A percentile compares a stretch with the other conserved stretches of the same genome.
phyloP scores from a whole-genome alignment of 2,113 vertebrate genomes.

The Cephalopterus ornatus region DNA sequence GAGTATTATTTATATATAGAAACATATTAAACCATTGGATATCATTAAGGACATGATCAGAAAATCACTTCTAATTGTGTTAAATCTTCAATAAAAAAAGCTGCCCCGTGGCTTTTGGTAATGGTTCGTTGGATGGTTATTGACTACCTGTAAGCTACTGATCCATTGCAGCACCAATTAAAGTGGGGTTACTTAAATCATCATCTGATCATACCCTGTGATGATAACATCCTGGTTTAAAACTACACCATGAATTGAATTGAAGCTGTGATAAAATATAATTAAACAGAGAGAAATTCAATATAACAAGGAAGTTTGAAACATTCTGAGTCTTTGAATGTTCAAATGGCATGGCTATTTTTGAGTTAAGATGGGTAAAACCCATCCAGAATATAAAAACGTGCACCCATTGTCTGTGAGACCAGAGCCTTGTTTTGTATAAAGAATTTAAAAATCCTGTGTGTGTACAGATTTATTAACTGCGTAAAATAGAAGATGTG shows the following conservation, averaged over 20 bases:
- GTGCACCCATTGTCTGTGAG: conserved; percentile 42
- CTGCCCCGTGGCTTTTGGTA: neutral
- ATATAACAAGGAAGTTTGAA: neutral
- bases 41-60: conserved; percentile 53
- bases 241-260: neutral
- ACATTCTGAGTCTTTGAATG: neutral
- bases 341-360: conserved; percentile 43
- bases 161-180: neutral
- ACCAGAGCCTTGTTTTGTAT: conserved; percentile 51
- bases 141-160: neutral
- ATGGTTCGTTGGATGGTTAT: neutral
- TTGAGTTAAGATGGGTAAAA: conserved; percentile 32
- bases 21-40: conserved; percentile 4
- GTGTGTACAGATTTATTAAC: conserved; percentile 33
- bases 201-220: conserved; percentile 46
- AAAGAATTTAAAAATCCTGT: conserved; percentile 20
- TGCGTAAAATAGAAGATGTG: conserved; percentile 33
- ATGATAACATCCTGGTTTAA: conserved; percentile 31
- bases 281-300: conserved; percentile 1
- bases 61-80: conserved; percentile 16
- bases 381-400: neutral
- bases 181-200: neutral
- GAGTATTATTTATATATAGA: conserved; percentile 39
- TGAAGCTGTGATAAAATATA: conserved; percentile 13
- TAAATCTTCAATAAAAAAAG: neutral